Conservation (phyloP, 1,140 invertebrate genomes). For the Oedothorax gibbosus region DNA sequence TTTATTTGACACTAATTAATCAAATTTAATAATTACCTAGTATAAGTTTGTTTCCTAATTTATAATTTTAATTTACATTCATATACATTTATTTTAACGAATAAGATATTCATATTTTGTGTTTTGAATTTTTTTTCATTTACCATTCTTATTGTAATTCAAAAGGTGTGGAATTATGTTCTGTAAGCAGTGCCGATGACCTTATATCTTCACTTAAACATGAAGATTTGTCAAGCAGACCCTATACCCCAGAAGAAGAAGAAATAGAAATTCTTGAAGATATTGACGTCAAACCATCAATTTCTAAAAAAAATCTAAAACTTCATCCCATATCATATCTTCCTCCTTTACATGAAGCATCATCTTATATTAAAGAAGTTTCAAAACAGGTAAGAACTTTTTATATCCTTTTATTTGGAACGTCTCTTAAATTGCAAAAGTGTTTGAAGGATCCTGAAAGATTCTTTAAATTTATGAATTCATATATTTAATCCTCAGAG, state of each 20-base stretch:
- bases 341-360: conserved; percentile 27
- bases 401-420: no score
- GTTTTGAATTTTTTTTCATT: no score
- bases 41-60: no score
- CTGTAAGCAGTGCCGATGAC: conserved; percentile 30
- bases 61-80: no score
- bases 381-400: conserved; percentile 32
- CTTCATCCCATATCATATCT: conserved; percentile 55
- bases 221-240: neutral
- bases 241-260: conserved; percentile 62
- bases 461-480: no score
- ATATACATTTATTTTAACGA: no score
- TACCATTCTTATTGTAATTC: neutral
- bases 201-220: neutral
- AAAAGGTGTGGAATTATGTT: conserved; percentile 42
- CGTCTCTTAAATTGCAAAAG: no score
- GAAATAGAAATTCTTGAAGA: conserved; percentile 54
- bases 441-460: no score
- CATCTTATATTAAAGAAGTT: conserved; percentile 36
- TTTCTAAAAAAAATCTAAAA: conserved; percentile 50
- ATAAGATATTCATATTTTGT: no score
- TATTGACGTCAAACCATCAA: conserved; percentile 59
- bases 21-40: no score
- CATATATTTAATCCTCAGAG: no score
- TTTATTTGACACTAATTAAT: no score